Conservation (phyloP, 1,140 invertebrate species). For the Drosophila pandora region DNA sequence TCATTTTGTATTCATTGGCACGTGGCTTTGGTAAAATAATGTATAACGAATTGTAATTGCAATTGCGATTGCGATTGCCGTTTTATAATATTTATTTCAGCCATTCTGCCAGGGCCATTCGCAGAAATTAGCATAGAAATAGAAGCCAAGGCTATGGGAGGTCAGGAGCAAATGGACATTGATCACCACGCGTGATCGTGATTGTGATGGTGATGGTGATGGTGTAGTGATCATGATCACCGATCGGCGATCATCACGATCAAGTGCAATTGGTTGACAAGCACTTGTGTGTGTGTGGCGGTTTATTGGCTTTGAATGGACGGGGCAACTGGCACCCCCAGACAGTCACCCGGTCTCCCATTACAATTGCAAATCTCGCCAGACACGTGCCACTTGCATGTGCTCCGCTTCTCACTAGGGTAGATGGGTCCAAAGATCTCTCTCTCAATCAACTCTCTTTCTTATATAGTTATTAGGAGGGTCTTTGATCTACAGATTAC, state of each 20-base stretch:
- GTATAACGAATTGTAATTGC: neutral
- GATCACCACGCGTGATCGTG: slow-evolving; percentile 58
- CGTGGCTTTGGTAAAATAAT: too few species aligned
- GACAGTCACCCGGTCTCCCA: neutral
- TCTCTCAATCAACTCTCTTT: neutral
- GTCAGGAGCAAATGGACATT: slow-evolving; percentile 31
- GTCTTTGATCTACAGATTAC: too few species aligned
- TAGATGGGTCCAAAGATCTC: slow-evolving; percentile 9
- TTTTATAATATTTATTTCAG: neutral
- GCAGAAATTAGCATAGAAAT: slow-evolving; percentile 32
- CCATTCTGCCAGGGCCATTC: neutral
- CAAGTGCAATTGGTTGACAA: slow-evolving; percentile 45
- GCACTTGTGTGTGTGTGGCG: slow-evolving; percentile 1
- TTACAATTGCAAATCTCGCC: slow-evolving; percentile 13
- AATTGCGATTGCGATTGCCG: slow-evolving; percentile 9
- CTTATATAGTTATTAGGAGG: neutral
- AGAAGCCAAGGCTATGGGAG: slow-evolving; percentile 43
- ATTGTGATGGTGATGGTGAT: slow-evolving; percentile 46
- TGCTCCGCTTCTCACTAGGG: neutral
- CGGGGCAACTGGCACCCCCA: neutral
- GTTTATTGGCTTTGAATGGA: neutral
- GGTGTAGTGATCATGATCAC: slow-evolving; percentile 24
- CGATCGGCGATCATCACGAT: slow-evolving; percentile 31
- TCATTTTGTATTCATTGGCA: slow-evolving; percentile 12
- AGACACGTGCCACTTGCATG: slow-evolving; percentile 32